Percentiles rank a stretch among this genome's conserved stretches.
Evolutionary conservation across 2,797 vertebrate species (phyloP).

Genomic region (Gambusia yucatana): DNA sequence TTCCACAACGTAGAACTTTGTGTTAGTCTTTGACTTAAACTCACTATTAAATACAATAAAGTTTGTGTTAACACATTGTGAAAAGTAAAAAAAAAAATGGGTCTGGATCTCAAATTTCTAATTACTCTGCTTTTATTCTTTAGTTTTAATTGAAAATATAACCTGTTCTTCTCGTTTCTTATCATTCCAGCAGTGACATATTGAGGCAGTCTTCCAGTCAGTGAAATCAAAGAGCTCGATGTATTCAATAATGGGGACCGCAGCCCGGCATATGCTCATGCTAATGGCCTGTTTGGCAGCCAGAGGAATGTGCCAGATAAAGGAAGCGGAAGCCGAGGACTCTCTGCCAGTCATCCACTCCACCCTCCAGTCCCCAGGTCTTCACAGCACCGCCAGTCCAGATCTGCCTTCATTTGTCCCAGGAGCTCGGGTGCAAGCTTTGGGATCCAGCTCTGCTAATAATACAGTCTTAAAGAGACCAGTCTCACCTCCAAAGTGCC

Average conservation of each 20-base stretch:
- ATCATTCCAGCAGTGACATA: constrained; percentile 47
- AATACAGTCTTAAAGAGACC: constrained; percentile 8
- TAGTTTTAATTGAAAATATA: constrained; percentile 16
- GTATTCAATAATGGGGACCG: constrained; percentile 81
- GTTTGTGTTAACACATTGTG: neutral
- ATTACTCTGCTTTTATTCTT: constrained; percentile 1
- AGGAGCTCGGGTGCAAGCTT: neutral
- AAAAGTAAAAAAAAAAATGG: neutral
- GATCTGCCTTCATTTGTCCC: neutral
- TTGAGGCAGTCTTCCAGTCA: constrained; percentile 62
- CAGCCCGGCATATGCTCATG: constrained; percentile 78
- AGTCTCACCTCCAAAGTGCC: constrained; percentile 68
- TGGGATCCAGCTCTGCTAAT: constrained; percentile 41
- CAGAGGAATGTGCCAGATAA: constrained; percentile 83
- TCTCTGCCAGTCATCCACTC: constrained; percentile 36
- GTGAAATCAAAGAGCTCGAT: constrained; percentile 57
- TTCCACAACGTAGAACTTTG: neutral
- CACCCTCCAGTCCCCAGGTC: constrained; percentile 47
- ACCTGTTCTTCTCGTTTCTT: constrained; percentile 13
- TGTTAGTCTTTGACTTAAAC: neutral
- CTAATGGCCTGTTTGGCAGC: constrained; percentile 79
- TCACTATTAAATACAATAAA: neutral
- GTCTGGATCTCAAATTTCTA: neutral
- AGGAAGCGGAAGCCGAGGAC: constrained; percentile 64
- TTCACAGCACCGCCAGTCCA: constrained; percentile 62